Evolutionary conservation across 2,888 invertebrate genomes (phyloP).

Genomic region (Caenorhabditis imperialis): DNA sequence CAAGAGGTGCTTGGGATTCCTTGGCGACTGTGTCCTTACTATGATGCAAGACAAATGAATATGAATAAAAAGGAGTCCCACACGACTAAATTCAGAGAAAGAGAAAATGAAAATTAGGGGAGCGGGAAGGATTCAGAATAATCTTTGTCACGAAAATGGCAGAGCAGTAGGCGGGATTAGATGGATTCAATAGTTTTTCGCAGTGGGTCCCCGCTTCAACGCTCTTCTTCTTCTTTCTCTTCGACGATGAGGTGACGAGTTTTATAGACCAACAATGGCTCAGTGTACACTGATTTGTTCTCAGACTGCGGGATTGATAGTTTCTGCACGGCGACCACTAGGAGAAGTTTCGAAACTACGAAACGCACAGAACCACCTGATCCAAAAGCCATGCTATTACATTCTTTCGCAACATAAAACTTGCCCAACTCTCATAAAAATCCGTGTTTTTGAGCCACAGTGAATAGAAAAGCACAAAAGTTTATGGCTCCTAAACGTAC

Average conservation of each 20-base stretch:
- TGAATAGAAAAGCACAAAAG: no score
- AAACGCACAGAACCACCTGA: no score
- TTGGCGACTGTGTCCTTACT: conserved; percentile 3
- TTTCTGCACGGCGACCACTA: no score
- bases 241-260: conserved; percentile 11
- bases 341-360: no score
- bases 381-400: no score
- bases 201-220: conserved; percentile 6
- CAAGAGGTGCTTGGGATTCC: conserved; percentile 47
- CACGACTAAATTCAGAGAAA: no score
- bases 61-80: no score
- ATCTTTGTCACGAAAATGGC: conserved; percentile 53
- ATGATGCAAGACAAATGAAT: conserved; percentile 3
- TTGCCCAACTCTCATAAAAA: no score
- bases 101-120: background rate
- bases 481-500: no score
- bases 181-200: conserved; percentile 48
- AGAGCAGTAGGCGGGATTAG: conserved; percentile 54
- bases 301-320: no score
- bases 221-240: background rate
- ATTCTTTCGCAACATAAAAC: no score
- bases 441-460: no score
- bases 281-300: conserved; percentile 42
- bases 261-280: conserved; percentile 43
- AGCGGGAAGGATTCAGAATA: conserved; percentile 41